Evolutionary conservation across 2,113 vertebrate genomes (phyloP), one percentile per base, ranked within the genome.

Genomic region (Hippopotamus amphibius): DNA sequence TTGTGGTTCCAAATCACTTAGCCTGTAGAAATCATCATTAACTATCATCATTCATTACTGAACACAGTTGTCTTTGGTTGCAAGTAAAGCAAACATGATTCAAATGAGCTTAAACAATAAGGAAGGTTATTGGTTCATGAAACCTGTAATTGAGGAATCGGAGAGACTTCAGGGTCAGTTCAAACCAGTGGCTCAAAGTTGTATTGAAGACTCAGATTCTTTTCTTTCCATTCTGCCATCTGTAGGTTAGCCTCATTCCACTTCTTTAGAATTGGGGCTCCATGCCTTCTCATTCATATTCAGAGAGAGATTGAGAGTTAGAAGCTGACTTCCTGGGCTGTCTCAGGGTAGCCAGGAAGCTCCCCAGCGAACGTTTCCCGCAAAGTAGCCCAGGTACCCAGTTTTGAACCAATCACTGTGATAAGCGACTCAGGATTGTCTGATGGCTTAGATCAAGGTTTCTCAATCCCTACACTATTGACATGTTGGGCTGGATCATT

Each of bases 31-130:
- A 19, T 69, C 24, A 8, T 79, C 0, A 0, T 28, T n/a, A n/a
- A n/a, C 21, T 13, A 74, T 41, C 41, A 48, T 82, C 37, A 80
- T 85, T 90, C 80, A 68, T 68, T 61, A 66, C n/a, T 79, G 33
- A 80, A 65, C 50, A 12, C 22, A 24, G 37, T 50, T 59, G 33
- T 15, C 57, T 50, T 85, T 43, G 76, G 65, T 61, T 76, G 28
- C 48, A 81, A 80, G 72, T 66, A 59, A 57, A 86, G 37, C 72
- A 85, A 71, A 86, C 48, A 28, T 81, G 80, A 90, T 41, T 86
- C 72, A 76, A 86, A 72, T 15, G 37, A 26, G 9, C 41, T 93
- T 93, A 88, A 92, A 88, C 55, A 84, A 71, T 69, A 69, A 76
- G 37, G 19, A 69, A 72, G 33, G 19, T 89, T 57, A 48, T 41